Evolutionary conservation across 2,113 vertebrate species (phyloP).

Genomic region (Hiodon tergisus): DNA sequence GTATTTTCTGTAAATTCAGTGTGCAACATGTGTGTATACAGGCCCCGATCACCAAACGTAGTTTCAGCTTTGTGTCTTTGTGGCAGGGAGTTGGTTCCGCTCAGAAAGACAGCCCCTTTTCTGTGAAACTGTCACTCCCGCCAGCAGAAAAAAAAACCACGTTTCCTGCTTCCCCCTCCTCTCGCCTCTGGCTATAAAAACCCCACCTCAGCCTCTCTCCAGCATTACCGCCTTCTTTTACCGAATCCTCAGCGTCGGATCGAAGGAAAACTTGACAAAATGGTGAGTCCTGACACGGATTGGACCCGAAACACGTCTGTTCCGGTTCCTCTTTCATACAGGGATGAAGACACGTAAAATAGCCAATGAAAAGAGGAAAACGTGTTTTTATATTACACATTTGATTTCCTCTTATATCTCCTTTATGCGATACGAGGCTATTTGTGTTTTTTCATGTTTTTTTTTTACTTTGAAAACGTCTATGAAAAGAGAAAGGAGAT

Average conservation of each 20-base stretch:
- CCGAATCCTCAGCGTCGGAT: conserved; percentile 26
- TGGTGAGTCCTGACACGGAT: conserved; percentile 6
- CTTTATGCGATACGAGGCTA: too few species aligned
- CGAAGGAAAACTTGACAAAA: conserved; percentile 23
- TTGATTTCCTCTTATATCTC: too few species aligned
- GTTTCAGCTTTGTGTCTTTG: not conserved
- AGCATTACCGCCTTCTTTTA: conserved; percentile 19
- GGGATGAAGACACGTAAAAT: too few species aligned
- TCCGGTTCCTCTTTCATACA: not conserved
- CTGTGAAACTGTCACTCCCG: not conserved
- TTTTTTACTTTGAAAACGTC: too few species aligned
- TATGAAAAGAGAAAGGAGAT: too few species aligned
- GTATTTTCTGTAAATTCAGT: too few species aligned
- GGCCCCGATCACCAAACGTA: not conserved
- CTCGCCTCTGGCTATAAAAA: conserved; percentile 13
- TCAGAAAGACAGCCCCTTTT: not conserved
- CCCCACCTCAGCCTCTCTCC: not conserved
- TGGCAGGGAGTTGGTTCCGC: not conserved
- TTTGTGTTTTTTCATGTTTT: too few species aligned
- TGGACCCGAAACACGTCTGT: not conserved
- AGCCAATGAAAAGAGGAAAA: too few species aligned
- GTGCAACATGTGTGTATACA: too few species aligned
- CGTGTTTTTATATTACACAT: too few species aligned
- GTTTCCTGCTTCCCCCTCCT: not conserved
- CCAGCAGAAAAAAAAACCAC: conserved; percentile 10